These are phyloP conservation scores for Danio aesculapii DNA, from an alignment of 2,797 vertebrate species.

Conservation along the genomic window DNA sequence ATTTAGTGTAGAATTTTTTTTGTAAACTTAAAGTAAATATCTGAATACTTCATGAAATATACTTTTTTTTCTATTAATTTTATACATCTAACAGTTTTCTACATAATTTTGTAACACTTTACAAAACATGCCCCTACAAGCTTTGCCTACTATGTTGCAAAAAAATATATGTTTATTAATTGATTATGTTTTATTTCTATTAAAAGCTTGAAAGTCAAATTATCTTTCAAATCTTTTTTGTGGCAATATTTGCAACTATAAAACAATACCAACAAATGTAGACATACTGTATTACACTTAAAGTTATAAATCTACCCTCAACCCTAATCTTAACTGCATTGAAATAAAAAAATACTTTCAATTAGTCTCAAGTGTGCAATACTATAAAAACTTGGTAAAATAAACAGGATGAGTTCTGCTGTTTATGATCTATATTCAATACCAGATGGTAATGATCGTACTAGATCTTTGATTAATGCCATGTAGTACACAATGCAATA, in stretches of 20 bases:
- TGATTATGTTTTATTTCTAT: background rate
- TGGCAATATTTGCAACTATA: too few species aligned
- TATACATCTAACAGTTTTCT: too few species aligned
- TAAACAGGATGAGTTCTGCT: background rate
- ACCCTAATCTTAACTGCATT: background rate
- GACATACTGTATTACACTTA: background rate
- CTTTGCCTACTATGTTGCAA: background rate
- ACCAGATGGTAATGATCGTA: background rate
- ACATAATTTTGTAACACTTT: too few species aligned
- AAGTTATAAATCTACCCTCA: background rate
- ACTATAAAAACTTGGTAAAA: background rate
- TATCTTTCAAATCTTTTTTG: background rate
- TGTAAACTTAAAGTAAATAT: too few species aligned
- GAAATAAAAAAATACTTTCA: too few species aligned
- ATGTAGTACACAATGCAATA: too few species aligned
- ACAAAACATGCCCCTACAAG: too few species aligned
- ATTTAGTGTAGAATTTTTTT: too few species aligned
- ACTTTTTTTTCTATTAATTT: too few species aligned
- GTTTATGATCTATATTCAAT: background rate
- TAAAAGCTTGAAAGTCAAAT: background rate
- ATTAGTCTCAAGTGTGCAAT: too few species aligned
- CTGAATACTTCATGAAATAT: too few species aligned
- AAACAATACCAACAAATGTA: background rate
- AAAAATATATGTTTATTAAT: background rate
- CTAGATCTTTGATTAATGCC: too few species aligned